phyloP scores from a whole-genome alignment of 2,888 invertebrate genomes.

The Hypomecis punctinalis region DNA sequence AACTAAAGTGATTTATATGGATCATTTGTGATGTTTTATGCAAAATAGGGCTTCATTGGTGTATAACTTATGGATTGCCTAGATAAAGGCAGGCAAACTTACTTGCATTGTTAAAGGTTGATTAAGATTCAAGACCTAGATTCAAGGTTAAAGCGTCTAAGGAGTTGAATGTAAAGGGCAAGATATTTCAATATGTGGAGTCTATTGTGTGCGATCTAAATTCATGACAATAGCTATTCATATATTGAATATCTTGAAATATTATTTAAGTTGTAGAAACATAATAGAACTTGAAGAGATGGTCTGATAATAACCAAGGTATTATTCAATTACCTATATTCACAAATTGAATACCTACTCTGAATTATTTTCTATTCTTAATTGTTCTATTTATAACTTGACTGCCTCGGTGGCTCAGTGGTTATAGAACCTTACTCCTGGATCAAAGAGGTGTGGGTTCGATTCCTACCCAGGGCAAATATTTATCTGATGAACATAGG shows the following conservation, averaged over 20 bases:
- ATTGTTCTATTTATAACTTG: too few relatives aligned
- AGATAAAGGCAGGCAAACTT: slow-evolving; percentile 9
- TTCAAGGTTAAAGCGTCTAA: slow-evolving; percentile 13
- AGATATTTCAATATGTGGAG: not conserved
- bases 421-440: too few relatives aligned
- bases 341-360: too few relatives aligned
- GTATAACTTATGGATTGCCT: slow-evolving; percentile 14
- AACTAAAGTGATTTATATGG: slow-evolving; percentile 35
- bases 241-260: not conserved
- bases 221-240: not conserved
- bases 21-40: slow-evolving; percentile 34
- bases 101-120: slow-evolving; percentile 7
- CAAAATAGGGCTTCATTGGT: slow-evolving; percentile 31
- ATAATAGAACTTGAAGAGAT: too few relatives aligned
- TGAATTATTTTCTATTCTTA: too few relatives aligned
- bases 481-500: too few relatives aligned
- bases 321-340: too few relatives aligned
- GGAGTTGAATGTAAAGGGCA: not conserved
- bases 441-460: too few relatives aligned
- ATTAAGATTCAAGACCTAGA: slow-evolving; percentile 9
- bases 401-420: too few relatives aligned
- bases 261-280: too few relatives aligned
- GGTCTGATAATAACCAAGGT: not conserved
- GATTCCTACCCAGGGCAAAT: too few relatives aligned
- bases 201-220: not conserved